phyloP scores from a whole-genome alignment of 2,797 vertebrate genomes.

The Periparus ater region DNA sequence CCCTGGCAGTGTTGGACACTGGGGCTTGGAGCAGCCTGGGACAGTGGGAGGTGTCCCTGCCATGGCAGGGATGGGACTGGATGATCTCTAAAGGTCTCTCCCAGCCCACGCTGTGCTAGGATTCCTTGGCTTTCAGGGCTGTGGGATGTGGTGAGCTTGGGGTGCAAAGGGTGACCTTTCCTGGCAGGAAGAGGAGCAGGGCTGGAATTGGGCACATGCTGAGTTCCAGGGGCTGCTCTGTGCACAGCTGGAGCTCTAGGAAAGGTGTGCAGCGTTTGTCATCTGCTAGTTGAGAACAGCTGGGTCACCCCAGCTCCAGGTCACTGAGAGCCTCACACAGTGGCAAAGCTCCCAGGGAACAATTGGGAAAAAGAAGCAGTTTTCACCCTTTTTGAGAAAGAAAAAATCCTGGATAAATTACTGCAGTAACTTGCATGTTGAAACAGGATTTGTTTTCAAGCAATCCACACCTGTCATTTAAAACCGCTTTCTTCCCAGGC shows the following conservation, averaged over 20 bases:
- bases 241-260: not conserved
- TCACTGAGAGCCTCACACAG: not conserved
- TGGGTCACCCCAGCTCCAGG: not conserved
- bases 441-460: not conserved
- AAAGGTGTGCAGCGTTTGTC: not conserved
- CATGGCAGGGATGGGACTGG: not conserved
- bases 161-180: not conserved
- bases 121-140: not conserved
- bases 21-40: not conserved
- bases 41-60: rapidly evolving
- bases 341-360: not conserved
- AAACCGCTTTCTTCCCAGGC: not conserved
- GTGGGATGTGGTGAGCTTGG: not conserved
- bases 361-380: not conserved
- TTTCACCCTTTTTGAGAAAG: not conserved
- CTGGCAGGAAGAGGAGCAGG: not conserved
- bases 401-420: not conserved
- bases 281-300: not conserved
- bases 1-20: not conserved
- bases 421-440: rapidly evolving
- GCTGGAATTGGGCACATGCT: rapidly evolving
- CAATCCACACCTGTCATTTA: not conserved
- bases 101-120: rapidly evolving
- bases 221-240: not conserved
- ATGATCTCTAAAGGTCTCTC: not conserved